Base-by-base conservation (phyloP, 1,140 invertebrate genomes). In the Drosophila repletoides region DNA sequence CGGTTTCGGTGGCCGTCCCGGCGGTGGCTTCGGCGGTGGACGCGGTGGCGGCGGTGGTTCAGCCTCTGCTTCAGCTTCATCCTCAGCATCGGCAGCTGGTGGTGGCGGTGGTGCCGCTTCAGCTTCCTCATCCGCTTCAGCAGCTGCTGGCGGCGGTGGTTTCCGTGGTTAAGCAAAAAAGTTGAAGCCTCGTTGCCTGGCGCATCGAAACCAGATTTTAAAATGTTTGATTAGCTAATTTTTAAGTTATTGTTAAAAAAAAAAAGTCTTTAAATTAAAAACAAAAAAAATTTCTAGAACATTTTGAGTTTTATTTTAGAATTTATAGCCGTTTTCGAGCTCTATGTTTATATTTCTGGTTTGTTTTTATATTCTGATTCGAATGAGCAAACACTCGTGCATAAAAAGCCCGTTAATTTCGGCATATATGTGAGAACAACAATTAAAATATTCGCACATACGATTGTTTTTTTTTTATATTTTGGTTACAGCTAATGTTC, bases 361-460 rank as follows among this genome's bases (percentile, higher is more conserved):
- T 46, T 55, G 17, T 36, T 28, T 53, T 5, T 38, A 2, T 17
- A n/a, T 21, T 3, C 5, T 29, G 15, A n/a, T n/a, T n/a, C 9
- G 5, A 2, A 2, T 46, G 31, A 48, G 15, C 24, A 33, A 24
- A 19, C 17, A 22, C 19, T 56, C 17, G 19, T 46, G 26, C 24
- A 64, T 56, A 48, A 56, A 38, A 31, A 24, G 52, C 14, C 26
- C 14, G 53, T 65, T 58, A 49, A 65, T 48, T 49, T 58, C 26
- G 19, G 5, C 61, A 58, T 58, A 65, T 59, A 59, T 19, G 61
- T 49, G 53, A 40, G 14, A 15, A 26, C 26, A 26, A 26, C 45
- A 65, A 65, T 65, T 26, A 41, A 65, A 41, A 59, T 58, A 58
- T 65, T 64, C 31, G 22, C 52, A 48, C 43, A 65, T 58, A 21